Conservation (phyloP, 2,113 vertebrate species). For the Tetraodon nigroviridis region DNA sequence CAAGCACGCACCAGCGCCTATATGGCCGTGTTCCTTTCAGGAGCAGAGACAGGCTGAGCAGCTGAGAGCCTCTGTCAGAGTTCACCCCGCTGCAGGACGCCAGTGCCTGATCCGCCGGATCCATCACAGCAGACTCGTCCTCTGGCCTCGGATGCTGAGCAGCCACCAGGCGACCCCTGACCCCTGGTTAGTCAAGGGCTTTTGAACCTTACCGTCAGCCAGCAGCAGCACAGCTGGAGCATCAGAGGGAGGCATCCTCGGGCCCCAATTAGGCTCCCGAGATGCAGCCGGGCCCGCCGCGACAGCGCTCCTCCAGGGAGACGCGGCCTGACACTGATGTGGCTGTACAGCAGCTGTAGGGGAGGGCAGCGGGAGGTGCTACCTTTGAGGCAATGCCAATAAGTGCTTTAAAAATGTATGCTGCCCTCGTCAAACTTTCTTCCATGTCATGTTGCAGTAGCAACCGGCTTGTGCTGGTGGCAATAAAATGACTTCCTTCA, state of each 20-base stretch:
- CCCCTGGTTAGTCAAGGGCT: conserved; percentile 49
- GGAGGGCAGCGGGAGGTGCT: conserved; percentile 66
- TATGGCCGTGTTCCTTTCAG: not conserved
- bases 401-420: conserved; percentile 67
- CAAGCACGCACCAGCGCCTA: too few relatives aligned
- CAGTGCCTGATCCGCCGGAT: conserved; percentile 14
- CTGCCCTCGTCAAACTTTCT: conserved; percentile 65
- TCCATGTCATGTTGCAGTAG: conserved; percentile 47
- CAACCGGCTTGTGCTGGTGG: conserved; percentile 33
- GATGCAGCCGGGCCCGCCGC: conserved; percentile 39
- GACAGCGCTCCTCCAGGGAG: conserved; percentile 50
- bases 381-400: conserved; percentile 74
- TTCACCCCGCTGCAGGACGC: conserved; percentile 36
- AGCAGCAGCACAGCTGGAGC: conserved; percentile 64
- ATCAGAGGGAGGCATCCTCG: conserved; percentile 49
- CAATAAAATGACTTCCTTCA: not conserved
- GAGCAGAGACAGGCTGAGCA: conserved; percentile 28
- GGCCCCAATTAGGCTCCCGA: conserved; percentile 65
- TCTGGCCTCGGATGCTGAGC: conserved; percentile 35
- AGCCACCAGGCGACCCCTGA: conserved; percentile 55
- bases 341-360: conserved; percentile 73
- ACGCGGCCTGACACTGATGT: conserved; percentile 67
- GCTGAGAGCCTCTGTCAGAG: conserved; percentile 50
- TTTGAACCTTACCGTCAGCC: conserved; percentile 56
- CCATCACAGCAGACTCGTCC: conserved; percentile 23